Conservation (phyloP, 2,888 invertebrate species). For the Sussaba pulchella region DNA sequence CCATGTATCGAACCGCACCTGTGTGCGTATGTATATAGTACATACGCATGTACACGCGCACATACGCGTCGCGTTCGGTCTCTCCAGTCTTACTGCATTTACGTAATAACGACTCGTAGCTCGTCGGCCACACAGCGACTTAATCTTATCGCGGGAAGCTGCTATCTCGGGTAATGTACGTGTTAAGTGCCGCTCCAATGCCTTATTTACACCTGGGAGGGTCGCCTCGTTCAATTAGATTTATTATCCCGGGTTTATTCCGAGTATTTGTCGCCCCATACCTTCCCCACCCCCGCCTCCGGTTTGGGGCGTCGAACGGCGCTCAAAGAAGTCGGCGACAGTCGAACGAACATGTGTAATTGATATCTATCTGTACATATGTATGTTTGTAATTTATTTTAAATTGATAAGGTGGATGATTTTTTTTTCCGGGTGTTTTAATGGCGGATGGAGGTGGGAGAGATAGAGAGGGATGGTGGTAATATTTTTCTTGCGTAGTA, state of each 20-base stretch:
- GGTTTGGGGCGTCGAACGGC: neutral
- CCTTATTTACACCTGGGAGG: neutral
- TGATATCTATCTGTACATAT: too few species aligned
- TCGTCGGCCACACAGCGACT: conserved; percentile 24
- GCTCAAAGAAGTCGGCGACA: neutral
- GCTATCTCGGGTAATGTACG: conserved; percentile 30
- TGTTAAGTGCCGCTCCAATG: neutral
- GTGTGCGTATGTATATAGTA: too few species aligned
- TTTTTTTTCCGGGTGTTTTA: too few species aligned
- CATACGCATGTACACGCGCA: conserved; percentile 11
- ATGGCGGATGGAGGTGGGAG: too few species aligned
- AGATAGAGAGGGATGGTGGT: too few species aligned
- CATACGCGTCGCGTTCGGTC: conserved; percentile 54
- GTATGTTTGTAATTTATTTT: too few species aligned
- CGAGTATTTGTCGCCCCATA: neutral
- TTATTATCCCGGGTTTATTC: neutral
- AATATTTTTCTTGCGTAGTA: too few species aligned
- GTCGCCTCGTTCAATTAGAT: conserved; percentile 30
- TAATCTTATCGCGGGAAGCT: conserved; percentile 64
- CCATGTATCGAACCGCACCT: conserved; percentile 17
- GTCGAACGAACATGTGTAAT: neutral
- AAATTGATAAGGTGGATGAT: too few species aligned
- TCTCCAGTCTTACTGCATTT: conserved; percentile 35
- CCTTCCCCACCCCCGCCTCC: too few species aligned
- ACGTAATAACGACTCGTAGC: conserved; percentile 47